Conservation (phyloP, 2,888 invertebrate genomes). For the Chalcis sispes region DNA sequence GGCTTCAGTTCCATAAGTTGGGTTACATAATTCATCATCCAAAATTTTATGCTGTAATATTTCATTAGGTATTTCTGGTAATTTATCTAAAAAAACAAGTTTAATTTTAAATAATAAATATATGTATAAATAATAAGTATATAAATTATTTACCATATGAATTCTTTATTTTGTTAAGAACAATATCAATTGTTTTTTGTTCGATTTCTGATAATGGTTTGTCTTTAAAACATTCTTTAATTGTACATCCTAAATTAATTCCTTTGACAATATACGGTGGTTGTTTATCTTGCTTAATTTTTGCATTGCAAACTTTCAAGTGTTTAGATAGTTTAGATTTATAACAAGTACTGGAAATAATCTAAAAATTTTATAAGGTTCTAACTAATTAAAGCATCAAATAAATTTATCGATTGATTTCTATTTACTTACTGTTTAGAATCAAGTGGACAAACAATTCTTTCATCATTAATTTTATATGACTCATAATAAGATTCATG, state of each 20-base stretch:
- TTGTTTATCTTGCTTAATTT: conserved; percentile 74
- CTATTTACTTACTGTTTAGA: conserved; percentile 81
- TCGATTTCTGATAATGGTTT: conserved; percentile 66
- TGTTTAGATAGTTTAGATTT: conserved; percentile 83
- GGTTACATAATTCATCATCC: conserved; percentile 76
- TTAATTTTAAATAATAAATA: neutral
- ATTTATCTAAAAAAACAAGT: conserved; percentile 63
- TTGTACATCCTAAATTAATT: conserved; percentile 76
- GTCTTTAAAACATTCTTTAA: conserved; percentile 57
- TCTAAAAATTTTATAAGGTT: conserved; percentile 59
- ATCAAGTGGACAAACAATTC: conserved; percentile 86
- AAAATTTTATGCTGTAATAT: conserved; percentile 76
- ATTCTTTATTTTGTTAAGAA: conserved; percentile 68
- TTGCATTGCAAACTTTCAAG: conserved; percentile 85
- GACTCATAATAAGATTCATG: conserved; percentile 68
- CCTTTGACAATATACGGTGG: conserved; percentile 79
- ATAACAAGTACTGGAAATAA: conserved; percentile 81
- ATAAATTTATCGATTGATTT: conserved; percentile 36
- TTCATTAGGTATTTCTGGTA: conserved; percentile 74
- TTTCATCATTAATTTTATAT: conserved; percentile 57
- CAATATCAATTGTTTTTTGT: conserved; percentile 60
- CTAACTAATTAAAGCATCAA: conserved; percentile 50
- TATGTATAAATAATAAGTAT: conserved; percentile 3
- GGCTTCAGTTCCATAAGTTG: conserved; percentile 80
- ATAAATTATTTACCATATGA: conserved; percentile 65